Conservation (phyloP, 2,888 invertebrate genomes). For the Rosalia funebris region DNA sequence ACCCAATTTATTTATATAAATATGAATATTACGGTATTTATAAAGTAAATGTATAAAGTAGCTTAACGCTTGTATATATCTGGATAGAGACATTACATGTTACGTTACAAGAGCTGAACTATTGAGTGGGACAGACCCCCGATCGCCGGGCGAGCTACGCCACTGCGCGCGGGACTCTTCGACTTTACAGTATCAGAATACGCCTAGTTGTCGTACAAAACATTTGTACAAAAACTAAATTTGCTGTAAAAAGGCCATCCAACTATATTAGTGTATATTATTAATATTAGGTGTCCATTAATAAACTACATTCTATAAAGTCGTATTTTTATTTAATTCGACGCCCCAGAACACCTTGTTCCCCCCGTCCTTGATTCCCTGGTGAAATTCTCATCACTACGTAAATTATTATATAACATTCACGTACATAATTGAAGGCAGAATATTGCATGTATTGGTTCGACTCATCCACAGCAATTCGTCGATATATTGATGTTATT, state of each 20-base stretch:
- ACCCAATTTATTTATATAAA: constrained; percentile 38
- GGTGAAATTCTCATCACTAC: too few species aligned
- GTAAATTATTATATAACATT: too few species aligned
- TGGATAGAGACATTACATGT: constrained; percentile 35
- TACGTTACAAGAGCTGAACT: constrained; percentile 30
- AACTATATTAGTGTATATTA: constrained; percentile 61
- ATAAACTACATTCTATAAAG: constrained; percentile 60
- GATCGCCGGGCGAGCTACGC: too few species aligned
- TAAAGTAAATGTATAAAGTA: constrained; percentile 50
- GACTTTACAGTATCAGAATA: constrained; percentile 25
- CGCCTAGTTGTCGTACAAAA: constrained; percentile 50
- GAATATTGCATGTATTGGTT: too few species aligned
- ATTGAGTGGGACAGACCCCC: neutral
- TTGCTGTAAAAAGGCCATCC: constrained; percentile 57
- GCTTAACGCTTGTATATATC: constrained; percentile 46
- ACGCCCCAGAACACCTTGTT: too few species aligned
- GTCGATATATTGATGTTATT: too few species aligned
- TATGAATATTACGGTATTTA: constrained; percentile 48
- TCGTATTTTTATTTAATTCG: too few species aligned
- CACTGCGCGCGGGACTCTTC: neutral
- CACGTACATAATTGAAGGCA: too few species aligned
- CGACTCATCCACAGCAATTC: too few species aligned
- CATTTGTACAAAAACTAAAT: constrained; percentile 53
- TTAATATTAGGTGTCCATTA: constrained; percentile 61
- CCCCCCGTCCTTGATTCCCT: too few species aligned